A percentile compares a stretch with the other conserved stretches of the same genome.
Evolutionary conservation across 1,140 invertebrate genomes (phyloP).

Genomic region (Drosophila nigromelanica): DNA sequence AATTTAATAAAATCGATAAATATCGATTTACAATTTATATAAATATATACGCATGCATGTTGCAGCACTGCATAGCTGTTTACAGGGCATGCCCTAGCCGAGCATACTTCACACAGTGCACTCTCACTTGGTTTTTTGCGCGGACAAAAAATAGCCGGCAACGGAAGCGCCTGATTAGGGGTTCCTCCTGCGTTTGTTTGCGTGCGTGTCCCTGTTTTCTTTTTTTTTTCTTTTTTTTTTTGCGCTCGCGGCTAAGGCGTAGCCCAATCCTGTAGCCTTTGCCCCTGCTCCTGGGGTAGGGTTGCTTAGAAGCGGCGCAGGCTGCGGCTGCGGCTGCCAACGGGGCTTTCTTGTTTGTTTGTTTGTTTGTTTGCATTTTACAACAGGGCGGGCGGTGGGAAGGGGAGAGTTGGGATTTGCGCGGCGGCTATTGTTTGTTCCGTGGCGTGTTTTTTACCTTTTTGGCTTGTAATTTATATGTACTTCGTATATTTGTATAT

Average conservation of each 20-base stretch:
- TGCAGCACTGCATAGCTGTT: too few species aligned
- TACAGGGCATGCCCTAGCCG: slow-evolving; percentile 3
- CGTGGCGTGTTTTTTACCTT: slow-evolving; percentile 55
- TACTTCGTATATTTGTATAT: slow-evolving; percentile 64
- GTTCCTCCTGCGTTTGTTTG: slow-evolving; percentile 38
- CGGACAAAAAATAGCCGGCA: slow-evolving; percentile 10
- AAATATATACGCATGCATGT: too few species aligned
- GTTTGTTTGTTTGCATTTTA: slow-evolving; percentile 71
- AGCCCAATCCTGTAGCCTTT: slow-evolving; percentile 22
- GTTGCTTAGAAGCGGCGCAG: slow-evolving; percentile 65
- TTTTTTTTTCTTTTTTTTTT: neutral
- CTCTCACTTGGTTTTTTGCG: slow-evolving; percentile 7
- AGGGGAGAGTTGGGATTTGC: slow-evolving; percentile 25
- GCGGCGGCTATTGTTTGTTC: slow-evolving; percentile 53
- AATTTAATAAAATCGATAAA: too few species aligned
- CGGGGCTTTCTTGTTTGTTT: slow-evolving; percentile 29
- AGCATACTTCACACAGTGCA: neutral
- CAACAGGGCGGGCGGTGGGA: slow-evolving; percentile 21
- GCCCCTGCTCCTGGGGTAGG: slow-evolving; percentile 33
- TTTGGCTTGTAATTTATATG: slow-evolving; percentile 82
- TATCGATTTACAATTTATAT: too few species aligned
- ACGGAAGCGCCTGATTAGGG: slow-evolving; percentile 66
- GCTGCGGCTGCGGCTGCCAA: slow-evolving; percentile 33
- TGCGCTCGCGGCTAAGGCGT: slow-evolving; percentile 44
- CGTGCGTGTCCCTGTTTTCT: slow-evolving; percentile 7